A percentile compares a stretch with the other conserved stretches of the same genome.
phyloP scores from a whole-genome alignment of 1,140 invertebrate genomes.

The Chlorops oryzae region DNA sequence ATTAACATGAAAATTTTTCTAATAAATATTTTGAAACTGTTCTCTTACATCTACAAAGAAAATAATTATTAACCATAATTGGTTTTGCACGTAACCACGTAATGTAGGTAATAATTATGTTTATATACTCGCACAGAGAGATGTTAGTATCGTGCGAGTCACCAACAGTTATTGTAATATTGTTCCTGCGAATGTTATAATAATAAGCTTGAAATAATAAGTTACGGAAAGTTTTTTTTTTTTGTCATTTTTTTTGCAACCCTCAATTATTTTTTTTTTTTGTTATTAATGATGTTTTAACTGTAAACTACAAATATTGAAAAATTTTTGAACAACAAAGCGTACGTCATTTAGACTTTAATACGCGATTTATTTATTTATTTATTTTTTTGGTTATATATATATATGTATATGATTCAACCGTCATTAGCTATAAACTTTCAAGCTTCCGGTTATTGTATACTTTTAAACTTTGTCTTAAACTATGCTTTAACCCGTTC shows the following conservation, averaged over 20 bases:
- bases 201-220: conserved; percentile 35
- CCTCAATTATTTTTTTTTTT: background rate
- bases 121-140: background rate
- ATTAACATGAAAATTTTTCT: conserved; percentile 36
- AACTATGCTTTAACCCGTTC: conserved; percentile 5
- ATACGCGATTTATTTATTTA: background rate
- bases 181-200: no score
- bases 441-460: background rate
- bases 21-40: conserved; percentile 30
- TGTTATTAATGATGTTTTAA: conserved; percentile 8
- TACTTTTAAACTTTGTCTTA: conserved; percentile 10
- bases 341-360: no score
- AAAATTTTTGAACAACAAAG: no score
- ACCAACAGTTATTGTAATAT: conserved; percentile 47
- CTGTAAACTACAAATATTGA: background rate
- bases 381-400: background rate
- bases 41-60: no score
- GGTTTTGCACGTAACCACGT: no score
- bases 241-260: conserved; percentile 21
- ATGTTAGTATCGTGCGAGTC: conserved; percentile 6
- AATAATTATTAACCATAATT: no score
- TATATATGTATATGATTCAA: conserved; percentile 4
- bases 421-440: no score
- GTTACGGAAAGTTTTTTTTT: conserved; percentile 13
- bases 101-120: no score